These are phyloP conservation scores for Malurus cyaneus DNA, from an alignment of 2,113 vertebrate genomes.

Conservation along the genomic window DNA sequence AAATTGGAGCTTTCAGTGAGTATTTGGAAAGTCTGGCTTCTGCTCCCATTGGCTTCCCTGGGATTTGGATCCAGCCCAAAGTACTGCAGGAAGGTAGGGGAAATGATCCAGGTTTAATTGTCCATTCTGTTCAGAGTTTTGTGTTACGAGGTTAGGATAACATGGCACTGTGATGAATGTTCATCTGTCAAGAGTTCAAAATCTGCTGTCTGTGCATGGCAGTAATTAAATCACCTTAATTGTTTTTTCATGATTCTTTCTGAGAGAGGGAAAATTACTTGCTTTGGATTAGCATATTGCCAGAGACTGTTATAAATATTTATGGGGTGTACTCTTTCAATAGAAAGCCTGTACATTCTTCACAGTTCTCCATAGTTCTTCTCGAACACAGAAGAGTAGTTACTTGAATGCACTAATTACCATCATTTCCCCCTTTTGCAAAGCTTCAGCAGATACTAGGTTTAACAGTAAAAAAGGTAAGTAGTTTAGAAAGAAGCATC, in stretches of 20 bases:
- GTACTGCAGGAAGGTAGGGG: slow-evolving; percentile 1
- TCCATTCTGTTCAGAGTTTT: neutral
- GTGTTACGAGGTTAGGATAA: neutral
- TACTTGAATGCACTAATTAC: slow-evolving; percentile 1
- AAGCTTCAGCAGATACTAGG: neutral
- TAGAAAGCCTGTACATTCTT: slow-evolving; percentile 49
- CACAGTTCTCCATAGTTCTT: slow-evolving; percentile 45
- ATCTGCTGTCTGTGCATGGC: neutral
- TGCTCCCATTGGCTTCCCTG: slow-evolving; percentile 15
- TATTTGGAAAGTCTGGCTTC: slow-evolving; percentile 28
- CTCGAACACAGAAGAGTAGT: neutral
- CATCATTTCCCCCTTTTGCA: neutral
- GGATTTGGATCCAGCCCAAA: slow-evolving; percentile 42
- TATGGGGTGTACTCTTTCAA: slow-evolving; percentile 16
- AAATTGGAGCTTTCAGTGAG: neutral
- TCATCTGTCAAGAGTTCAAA: slow-evolving; percentile 24
- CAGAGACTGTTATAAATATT: slow-evolving; percentile 61
- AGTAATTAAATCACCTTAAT: slow-evolving; percentile 67
- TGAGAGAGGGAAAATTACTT: slow-evolving; percentile 37
- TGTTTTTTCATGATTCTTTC: slow-evolving; percentile 32
- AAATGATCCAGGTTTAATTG: slow-evolving; percentile 23
- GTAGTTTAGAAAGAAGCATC: neutral
- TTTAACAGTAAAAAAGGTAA: slow-evolving; percentile 14
- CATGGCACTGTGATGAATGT: slow-evolving; percentile 15
- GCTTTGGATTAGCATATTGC: slow-evolving; percentile 53